Evolutionary conservation across 2,797 vertebrate species (phyloP), one percentile per base, ranked within the genome.

Genomic region (Nyctalus aviator): DNA sequence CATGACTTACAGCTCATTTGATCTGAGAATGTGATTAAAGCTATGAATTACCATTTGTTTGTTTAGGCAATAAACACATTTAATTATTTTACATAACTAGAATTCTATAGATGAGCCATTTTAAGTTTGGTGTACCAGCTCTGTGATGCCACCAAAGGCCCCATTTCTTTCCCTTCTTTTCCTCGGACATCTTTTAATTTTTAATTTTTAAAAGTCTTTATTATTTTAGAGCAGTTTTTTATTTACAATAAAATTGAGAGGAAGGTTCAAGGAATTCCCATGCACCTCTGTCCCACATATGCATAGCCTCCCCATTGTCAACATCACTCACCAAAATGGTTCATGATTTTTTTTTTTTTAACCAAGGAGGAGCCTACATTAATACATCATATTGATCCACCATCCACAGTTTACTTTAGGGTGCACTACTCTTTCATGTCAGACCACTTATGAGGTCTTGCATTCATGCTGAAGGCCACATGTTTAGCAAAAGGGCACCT

Each of bases 31-130:
- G 14, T 25, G 59, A 41, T 35, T 83, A 66, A 71, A 23, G 3
- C 46, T 35, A 15, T 9, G 2, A 35, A 5, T 48, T n/a, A 23
- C 50, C 37, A 4, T 32, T 77, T 77, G 62, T 83, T 93, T 46
- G 53, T 21, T 90, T 72, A 66, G 46, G 66, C 55, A 85, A 55
- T 57, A 48, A 85, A 86, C 37, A 37, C 55, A 68, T 75, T 88
- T 83, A 83, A 73, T 48, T 66, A 25, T 55, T 57, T 94, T 50
- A 72, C 3, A 48, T 53, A 46, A 73, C 30, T 44, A 55, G 64
- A 79, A 27, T 73, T 72, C 55, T 79, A 30, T 35, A 66, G 30
- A 14, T 32, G 21, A 37, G n/a, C 55, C 64, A 8, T 55, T 64
- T 27, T 27, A 15, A 23, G 13, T 73, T 71, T 66, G 64, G 9